Conservation (phyloP, 2,797 vertebrate species). For the Miichthys miiuy region DNA sequence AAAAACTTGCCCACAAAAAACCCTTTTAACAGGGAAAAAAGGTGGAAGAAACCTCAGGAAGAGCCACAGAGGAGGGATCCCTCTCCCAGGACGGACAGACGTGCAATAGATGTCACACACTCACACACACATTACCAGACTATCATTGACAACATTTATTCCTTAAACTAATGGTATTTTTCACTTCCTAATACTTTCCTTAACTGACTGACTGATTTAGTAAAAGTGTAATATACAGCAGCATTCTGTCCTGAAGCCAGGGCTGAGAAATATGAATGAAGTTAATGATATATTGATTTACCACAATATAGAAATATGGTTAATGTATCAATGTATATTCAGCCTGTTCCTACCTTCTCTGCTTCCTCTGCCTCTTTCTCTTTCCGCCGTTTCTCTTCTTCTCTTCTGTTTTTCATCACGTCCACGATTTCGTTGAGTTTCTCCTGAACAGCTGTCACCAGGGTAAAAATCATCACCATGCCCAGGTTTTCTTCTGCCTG, state of each 20-base stretch:
- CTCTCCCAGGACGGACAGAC: too few relatives aligned
- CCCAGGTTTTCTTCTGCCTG: slow-evolving; percentile 96
- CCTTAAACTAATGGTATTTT: background rate
- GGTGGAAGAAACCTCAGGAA: too few relatives aligned
- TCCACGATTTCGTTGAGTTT: slow-evolving; percentile 97
- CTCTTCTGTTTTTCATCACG: slow-evolving; percentile 91
- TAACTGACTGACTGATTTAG: background rate
- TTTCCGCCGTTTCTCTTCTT: slow-evolving; percentile 91
- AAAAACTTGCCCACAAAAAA: too few relatives aligned
- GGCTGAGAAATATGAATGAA: background rate
- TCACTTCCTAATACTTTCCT: background rate
- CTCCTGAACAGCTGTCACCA: slow-evolving; percentile 97
- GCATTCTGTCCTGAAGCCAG: background rate
- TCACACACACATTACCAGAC: background rate
- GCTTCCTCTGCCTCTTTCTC: slow-evolving; percentile 96
- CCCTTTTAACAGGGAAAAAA: too few relatives aligned
- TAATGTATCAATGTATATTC: background rate
- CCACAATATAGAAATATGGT: background rate
- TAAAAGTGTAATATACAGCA: background rate
- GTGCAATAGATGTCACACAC: too few relatives aligned
- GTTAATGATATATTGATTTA: background rate
- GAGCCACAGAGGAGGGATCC: too few relatives aligned
- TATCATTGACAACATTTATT: background rate
- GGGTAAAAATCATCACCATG: slow-evolving; percentile 99
- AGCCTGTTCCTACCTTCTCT: slow-evolving; percentile 88